Percentiles rank a stretch among this genome's conserved stretches.
Conservation (phyloP, 2,888 invertebrate genomes). For the Marronus borbonicus region DNA sequence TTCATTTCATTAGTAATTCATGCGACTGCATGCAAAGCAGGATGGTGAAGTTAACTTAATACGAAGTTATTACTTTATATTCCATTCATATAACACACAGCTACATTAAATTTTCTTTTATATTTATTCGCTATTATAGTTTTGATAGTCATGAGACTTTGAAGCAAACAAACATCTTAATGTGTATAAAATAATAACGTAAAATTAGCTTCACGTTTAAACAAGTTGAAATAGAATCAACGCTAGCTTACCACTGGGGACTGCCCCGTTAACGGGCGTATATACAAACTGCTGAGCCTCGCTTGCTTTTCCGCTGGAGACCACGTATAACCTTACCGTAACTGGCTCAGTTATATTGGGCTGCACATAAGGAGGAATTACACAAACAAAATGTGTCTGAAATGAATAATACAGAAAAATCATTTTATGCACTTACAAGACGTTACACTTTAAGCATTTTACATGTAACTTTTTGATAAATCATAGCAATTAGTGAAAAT, state of each 20-base stretch:
- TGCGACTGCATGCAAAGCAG: conserved; percentile 57
- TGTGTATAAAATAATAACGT: conserved; percentile 61
- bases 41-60: conserved; percentile 55
- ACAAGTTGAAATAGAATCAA: conserved; percentile 58
- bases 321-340: conserved; percentile 83
- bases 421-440: background rate
- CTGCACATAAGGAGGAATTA: conserved; percentile 84
- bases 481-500: no score
- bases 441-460: no score
- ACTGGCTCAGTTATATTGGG: conserved; percentile 81
- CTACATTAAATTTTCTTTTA: no score
- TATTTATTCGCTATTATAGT: no score
- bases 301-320: conserved; percentile 89
- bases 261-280: conserved; percentile 75
- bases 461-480: no score
- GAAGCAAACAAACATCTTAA: background rate
- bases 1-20: conserved; percentile 62
- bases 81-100: no score
- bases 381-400: conserved; percentile 91
- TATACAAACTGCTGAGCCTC: conserved; percentile 90
- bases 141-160: no score
- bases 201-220: conserved; percentile 61
- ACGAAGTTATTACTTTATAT: conserved; percentile 51
- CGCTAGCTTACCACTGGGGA: conserved; percentile 68
- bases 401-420: conserved; percentile 53